These are phyloP conservation scores for Athalia cordata DNA, from an alignment of 2,888 invertebrate species.

Conservation along the genomic window DNA sequence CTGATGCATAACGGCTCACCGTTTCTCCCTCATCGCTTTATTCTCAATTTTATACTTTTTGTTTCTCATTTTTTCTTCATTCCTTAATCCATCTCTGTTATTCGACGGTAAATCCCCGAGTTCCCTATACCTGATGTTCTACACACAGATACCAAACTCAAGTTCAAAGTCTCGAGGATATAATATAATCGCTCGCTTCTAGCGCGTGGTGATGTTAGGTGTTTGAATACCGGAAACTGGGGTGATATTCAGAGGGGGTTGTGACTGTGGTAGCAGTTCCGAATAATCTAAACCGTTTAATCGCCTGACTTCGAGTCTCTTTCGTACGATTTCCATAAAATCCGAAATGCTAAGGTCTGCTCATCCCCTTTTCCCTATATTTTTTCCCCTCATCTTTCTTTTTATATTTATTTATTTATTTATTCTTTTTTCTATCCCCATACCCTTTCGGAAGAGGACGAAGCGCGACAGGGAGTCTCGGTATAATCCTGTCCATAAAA, in stretches of 20 bases:
- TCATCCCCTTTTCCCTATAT: neutral
- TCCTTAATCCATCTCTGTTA: no score
- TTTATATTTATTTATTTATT: neutral
- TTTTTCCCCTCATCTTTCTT: neutral
- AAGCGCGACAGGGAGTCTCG: neutral
- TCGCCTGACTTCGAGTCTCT: slow-evolving; percentile 32
- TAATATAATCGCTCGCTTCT: neutral
- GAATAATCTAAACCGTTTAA: slow-evolving; percentile 43
- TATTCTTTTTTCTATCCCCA: no score
- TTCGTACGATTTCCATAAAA: slow-evolving; percentile 43
- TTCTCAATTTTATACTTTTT: no score
- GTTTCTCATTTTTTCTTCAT: no score
- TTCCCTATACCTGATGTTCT: no score
- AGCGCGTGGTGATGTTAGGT: neutral
- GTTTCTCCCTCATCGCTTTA: no score
- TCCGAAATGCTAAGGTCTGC: slow-evolving; percentile 38
- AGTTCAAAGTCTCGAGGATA: slow-evolving; percentile 24
- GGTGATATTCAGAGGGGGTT: neutral
- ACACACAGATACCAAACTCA: no score
- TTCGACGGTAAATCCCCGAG: no score
- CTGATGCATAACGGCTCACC: neutral
- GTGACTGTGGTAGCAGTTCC: neutral
- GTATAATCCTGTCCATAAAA: slow-evolving; percentile 49
- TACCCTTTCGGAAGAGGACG: neutral
- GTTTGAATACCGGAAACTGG: slow-evolving; percentile 1